Conservation (phyloP, 2,888 invertebrate species). For the Phengaris arion region DNA sequence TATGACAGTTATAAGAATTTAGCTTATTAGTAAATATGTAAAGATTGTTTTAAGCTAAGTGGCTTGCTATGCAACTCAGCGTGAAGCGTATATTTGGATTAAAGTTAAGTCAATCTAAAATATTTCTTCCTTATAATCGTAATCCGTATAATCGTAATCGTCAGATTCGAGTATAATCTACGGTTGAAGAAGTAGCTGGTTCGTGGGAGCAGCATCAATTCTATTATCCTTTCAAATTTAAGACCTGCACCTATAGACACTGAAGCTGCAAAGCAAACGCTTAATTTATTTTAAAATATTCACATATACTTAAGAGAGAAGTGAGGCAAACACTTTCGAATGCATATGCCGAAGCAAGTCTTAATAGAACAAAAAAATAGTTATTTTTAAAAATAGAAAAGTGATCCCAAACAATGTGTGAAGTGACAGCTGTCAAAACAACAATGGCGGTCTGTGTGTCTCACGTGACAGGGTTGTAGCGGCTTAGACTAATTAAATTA, state of each 20-base stretch:
- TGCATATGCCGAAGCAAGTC: neutral
- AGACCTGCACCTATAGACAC: neutral
- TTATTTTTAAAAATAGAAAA: constrained; percentile 42
- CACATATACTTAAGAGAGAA: neutral
- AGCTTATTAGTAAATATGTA: neutral
- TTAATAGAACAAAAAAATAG: constrained; percentile 34
- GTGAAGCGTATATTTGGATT: neutral
- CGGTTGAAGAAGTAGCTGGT: neutral
- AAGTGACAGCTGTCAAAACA: constrained; percentile 66
- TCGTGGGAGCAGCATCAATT: constrained; percentile 17
- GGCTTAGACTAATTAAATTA: neutral
- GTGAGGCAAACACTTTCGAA: constrained; percentile 18
- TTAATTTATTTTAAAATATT: constrained; percentile 20
- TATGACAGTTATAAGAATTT: neutral
- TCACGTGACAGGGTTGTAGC: constrained; percentile 14
- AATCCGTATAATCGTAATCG: neutral
- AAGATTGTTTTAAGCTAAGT: neutral
- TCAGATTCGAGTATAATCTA: neutral
- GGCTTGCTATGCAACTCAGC: neutral
- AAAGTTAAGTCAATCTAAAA: neutral
- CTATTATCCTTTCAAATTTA: constrained; percentile 10
- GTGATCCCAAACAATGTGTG: constrained; percentile 45
- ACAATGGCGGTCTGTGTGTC: neutral
- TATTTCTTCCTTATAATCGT: neutral
- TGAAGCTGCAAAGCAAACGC: constrained; percentile 3